Evolutionary conservation across 2,113 vertebrate species (phyloP), one percentile per base, ranked within the genome.

Genomic region (Chloropsis cyanopogon): DNA sequence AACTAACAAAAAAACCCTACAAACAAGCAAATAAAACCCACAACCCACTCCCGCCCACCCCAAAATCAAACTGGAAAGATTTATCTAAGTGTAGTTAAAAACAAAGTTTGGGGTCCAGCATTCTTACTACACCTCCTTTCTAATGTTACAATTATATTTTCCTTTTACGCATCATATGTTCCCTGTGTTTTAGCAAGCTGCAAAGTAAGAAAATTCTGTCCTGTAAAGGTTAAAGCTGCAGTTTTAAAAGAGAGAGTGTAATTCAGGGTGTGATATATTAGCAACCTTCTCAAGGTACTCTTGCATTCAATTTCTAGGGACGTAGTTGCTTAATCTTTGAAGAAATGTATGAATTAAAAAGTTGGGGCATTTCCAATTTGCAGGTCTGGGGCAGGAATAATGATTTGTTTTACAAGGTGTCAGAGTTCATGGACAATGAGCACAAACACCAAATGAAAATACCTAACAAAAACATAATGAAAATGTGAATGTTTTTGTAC

Each of bases 391-490:
- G 33, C 50, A 95, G 90, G 93, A 87, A 42, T 91, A 95, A 81
- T 37, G 53, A 86, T 93, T 78, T 84, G 35, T 84, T 96, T 95
- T 90, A 97, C 52, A 94, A 90, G 93, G 75, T 88, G 82, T 79
- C 68, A 84, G 89, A 92, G 90, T 93, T 96, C 90, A 96, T 42
- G 72, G 91, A 70, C 78, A 88, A 57, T 26, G 25, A 86, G 31
- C 68, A 42, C 88, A 96, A 97, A 75, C 92, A 95, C 50, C 89
- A 95, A 88, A 90, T 70, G 56, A 91, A 94, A 95, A 95, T 66
- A 44, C 35, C 63, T 35, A 78, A 88, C 80, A 95, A 76, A 90
- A 88, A 64, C 22, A 60, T 44, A 89, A 93, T 57, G 41, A 66
- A 90, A 77, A 35, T 5, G 4, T 64, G 24, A 53, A 49, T 52